These are phyloP conservation scores for Acronicta leporina DNA, from an alignment of 2,888 invertebrate genomes.

Conservation along the genomic window DNA sequence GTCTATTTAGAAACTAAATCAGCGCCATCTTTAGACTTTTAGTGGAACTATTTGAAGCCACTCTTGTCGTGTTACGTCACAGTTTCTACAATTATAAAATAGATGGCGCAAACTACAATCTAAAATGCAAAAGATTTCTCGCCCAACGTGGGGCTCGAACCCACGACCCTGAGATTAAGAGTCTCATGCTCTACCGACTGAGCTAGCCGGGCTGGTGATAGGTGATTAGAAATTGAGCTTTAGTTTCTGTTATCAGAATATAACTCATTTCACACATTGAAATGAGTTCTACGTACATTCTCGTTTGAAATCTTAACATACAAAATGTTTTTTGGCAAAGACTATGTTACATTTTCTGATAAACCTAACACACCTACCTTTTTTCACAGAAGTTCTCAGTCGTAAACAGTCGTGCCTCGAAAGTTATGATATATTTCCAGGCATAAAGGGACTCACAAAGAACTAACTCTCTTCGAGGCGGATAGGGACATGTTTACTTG, in stretches of 20 bases:
- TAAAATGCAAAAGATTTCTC: constrained; percentile 65
- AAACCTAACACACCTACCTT: neutral
- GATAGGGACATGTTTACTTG: constrained; percentile 71
- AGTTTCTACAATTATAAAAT: neutral
- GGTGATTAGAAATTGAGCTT: neutral
- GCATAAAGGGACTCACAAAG: constrained; percentile 50
- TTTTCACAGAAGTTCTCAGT: constrained; percentile 3
- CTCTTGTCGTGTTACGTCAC: neutral
- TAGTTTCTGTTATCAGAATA: rapidly evolving
- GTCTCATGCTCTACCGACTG: constrained; percentile 89
- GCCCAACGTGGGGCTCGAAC: constrained; percentile 90
- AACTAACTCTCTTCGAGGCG: constrained; percentile 61
- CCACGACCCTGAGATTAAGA: constrained; percentile 90
- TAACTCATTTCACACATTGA: neutral
- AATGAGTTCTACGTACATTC: too few species aligned
- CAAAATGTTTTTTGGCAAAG: too few species aligned
- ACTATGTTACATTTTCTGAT: neutral
- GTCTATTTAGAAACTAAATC: too few species aligned
- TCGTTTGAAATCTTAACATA: too few species aligned
- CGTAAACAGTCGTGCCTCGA: constrained; percentile 28
- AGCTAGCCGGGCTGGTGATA: constrained; percentile 84
- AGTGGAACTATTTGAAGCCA: neutral
- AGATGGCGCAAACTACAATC: constrained; percentile 25
- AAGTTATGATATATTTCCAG: constrained; percentile 42
- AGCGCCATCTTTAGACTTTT: constrained; percentile 6